These are phyloP conservation scores for Steromphala cineraria DNA, from an alignment of 2,888 invertebrate species.

Conservation along the genomic window DNA sequence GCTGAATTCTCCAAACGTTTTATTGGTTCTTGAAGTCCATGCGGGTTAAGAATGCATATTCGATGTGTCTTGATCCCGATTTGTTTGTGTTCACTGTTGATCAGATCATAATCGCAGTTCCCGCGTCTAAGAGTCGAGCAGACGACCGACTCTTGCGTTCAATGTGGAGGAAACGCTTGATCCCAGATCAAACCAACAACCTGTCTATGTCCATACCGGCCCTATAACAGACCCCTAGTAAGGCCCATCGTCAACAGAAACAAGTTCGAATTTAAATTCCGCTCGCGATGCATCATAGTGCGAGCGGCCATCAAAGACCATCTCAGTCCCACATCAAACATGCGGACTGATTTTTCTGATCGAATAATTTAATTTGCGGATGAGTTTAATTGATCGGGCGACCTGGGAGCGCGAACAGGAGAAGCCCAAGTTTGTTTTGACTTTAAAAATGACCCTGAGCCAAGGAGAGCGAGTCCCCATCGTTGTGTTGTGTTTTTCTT, in stretches of 20 bases:
- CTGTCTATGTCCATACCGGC: constrained; percentile 7
- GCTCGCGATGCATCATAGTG: constrained; percentile 12
- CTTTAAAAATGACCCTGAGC: constrained; percentile 22
- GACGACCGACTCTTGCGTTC: neutral
- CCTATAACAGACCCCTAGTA: neutral
- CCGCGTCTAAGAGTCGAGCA: neutral
- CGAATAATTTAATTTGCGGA: constrained; percentile 25
- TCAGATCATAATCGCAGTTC: constrained; percentile 2
- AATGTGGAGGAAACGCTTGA: constrained; percentile 8
- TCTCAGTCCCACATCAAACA: constrained; percentile 12
- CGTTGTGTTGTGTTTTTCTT: constrained; percentile 2
- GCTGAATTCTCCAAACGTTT: neutral
- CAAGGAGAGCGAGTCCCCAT: neutral
- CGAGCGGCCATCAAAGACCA: constrained; percentile 5
- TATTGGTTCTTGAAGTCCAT: too few species aligned
- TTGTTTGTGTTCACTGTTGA: neutral
- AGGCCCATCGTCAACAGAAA: constrained; percentile 21
- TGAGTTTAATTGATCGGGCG: constrained; percentile 22
- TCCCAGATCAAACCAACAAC: neutral
- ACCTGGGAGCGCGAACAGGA: constrained; percentile 17
- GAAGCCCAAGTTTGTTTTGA: constrained; percentile 22
- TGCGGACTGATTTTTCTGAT: constrained; percentile 11
- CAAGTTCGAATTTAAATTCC: constrained; percentile 30
- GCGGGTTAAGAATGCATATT: neutral
- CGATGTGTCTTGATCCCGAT: neutral